Conservation (phyloP, 64 coral and sea anemone genomes). For the Stichodactyla helianthus region DNA sequence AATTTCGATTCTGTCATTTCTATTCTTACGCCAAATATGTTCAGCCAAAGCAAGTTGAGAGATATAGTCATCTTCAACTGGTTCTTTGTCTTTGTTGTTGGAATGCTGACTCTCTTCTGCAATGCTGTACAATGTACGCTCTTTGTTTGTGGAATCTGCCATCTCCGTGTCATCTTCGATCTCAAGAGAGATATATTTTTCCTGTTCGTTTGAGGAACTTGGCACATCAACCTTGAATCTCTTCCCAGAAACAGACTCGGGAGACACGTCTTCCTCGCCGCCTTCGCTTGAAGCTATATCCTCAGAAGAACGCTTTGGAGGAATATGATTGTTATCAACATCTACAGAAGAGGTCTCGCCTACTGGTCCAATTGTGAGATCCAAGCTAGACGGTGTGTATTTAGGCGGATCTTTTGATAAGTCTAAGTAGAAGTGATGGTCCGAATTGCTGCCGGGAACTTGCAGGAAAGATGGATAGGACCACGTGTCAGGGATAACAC, state of each 20-base stretch:
- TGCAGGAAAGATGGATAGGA: constrained; percentile 63
- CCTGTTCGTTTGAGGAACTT: not conserved
- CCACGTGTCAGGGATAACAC: constrained; percentile 76
- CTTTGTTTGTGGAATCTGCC: not conserved
- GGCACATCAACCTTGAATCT: not conserved
- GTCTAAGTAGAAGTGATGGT: constrained; percentile 53
- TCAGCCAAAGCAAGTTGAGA: constrained; percentile 10
- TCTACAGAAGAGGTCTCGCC: not conserved
- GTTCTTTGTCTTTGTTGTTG: not conserved
- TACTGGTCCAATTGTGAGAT: not conserved
- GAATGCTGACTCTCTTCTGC: not conserved
- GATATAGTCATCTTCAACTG: constrained; percentile 10
- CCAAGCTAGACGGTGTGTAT: not conserved
- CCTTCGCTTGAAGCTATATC: not conserved
- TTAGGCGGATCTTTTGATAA: constrained; percentile 68
- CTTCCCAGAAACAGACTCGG: not conserved
- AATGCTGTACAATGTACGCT: not conserved
- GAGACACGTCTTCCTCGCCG: not conserved
- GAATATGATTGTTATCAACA: not conserved
- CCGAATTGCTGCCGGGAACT: constrained; percentile 13
- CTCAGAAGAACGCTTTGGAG: not conserved
- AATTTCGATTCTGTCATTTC: not conserved
- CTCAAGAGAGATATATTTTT: not conserved
- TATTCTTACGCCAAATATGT: constrained; percentile 10
- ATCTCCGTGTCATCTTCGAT: not conserved